Evolutionary conservation across 2,797 vertebrate genomes (phyloP), one percentile per base, ranked within the genome.

Genomic region (Spinus pinus): DNA sequence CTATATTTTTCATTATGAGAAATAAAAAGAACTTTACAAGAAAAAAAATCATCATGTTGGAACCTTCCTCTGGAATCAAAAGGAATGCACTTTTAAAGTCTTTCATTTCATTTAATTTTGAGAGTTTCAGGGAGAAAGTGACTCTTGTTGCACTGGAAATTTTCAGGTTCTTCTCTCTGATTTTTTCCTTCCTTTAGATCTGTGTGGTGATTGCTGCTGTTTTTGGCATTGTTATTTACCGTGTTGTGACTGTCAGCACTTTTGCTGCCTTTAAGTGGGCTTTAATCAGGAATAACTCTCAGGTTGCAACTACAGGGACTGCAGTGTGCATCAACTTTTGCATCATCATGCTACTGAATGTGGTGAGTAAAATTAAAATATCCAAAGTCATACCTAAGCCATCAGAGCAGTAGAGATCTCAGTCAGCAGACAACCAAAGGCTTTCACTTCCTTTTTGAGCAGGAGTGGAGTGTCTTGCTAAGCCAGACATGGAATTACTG

Each of bases 281-380:
- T 27, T 97, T 99, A 94, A 99, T 99, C 98, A 98, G 99, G 97
- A 99, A 99, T 97, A 99, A 99, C 96, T 99, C 99, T 98, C 99
- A 99, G 98, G 98, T 99, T 94, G 99, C 99, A 51, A 99, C 99
- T 85, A 99, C 99, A 17, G 99, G 98, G 64, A 99, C 99, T 22
- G 99, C 99, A 2, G 99, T 99, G 64, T 99, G 99, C 97, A 99
- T 99, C 98, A 99, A 99, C 97, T 99, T 99, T 97, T 99, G 99
- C 91, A 98, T 99, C 96, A 99, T 99, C 94, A 99, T 99, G 99
- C 97, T 99, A 58, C 98, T 99, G 95, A 99, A 99, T 16, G 98
- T 99, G 98, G 99, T 99, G 96, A 98, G 98, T 97, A 86, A 24
- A 72, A 23, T 39, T 21, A 11, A 33, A 4, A 5, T 33, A 58